These are phyloP conservation scores for Magallana ariakensis DNA, from an alignment of 1,140 invertebrate species.

Conservation along the genomic window DNA sequence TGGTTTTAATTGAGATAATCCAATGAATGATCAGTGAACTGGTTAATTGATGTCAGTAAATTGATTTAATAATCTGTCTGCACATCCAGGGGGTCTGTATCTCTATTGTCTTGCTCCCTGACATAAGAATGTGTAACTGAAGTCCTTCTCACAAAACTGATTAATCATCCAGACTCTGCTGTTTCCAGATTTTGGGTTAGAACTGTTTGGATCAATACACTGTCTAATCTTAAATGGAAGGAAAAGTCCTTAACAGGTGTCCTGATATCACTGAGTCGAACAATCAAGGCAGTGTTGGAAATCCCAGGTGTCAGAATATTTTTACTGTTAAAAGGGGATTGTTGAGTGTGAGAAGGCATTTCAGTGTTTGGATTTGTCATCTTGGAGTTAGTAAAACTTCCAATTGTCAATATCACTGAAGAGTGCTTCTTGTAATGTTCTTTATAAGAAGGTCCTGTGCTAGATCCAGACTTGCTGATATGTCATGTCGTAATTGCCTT, in stretches of 20 bases:
- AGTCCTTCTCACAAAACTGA: slow-evolving; percentile 4
- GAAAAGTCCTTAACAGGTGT: slow-evolving; percentile 4
- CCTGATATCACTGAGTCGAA: background rate
- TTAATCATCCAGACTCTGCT: background rate
- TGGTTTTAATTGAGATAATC: background rate
- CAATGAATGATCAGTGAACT: background rate
- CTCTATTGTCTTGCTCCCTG: background rate
- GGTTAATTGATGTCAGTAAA: background rate
- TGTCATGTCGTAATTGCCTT: too few relatives aligned
- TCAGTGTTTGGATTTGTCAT: background rate
- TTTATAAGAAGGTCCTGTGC: too few relatives aligned
- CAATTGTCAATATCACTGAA: too few relatives aligned
- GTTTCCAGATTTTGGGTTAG: background rate
- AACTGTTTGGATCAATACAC: background rate
- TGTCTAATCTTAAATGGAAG: background rate
- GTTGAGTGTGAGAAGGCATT: background rate
- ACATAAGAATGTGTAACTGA: background rate
- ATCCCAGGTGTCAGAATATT: background rate
- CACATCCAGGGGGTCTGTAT: background rate
- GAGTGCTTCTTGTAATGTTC: too few relatives aligned
- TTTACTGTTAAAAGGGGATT: background rate
- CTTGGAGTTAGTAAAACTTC: background rate
- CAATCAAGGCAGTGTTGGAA: background rate
- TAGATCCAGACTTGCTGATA: too few relatives aligned
- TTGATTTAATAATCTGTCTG: background rate